These are phyloP conservation scores for Bombus pascuorum DNA, from an alignment of 1,140 invertebrate species.

Conservation along the genomic window DNA sequence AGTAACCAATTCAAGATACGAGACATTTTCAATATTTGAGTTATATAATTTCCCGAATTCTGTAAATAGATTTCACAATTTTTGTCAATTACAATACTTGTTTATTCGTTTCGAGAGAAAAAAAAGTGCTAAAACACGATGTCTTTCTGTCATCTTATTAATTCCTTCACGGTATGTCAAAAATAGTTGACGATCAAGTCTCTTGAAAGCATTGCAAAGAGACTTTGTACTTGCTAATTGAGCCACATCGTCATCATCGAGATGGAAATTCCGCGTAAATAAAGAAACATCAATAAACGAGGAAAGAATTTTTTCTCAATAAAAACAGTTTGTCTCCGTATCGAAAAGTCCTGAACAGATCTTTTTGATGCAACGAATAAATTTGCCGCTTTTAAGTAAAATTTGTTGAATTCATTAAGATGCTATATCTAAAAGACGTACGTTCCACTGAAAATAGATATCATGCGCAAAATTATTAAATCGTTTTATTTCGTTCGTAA, in stretches of 20 bases:
- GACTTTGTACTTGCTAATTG: slow-evolving; percentile 20
- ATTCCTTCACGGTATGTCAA: background rate
- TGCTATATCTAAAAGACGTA: background rate
- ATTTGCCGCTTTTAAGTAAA: background rate
- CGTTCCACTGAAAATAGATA: background rate
- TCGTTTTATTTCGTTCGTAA: background rate
- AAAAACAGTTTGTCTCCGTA: background rate
- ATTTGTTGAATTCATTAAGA: slow-evolving; percentile 1
- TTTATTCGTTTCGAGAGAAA: slow-evolving; percentile 29
- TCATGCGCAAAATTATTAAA: background rate
- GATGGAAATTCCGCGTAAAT: slow-evolving; percentile 31
- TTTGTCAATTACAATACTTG: slow-evolving; percentile 28
- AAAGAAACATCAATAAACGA: background rate
- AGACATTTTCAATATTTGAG: background rate
- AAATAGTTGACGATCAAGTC: background rate
- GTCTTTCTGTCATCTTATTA: slow-evolving; percentile 31
- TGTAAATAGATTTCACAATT: background rate
- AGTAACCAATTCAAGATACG: background rate
- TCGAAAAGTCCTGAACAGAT: background rate
- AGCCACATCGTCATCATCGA: slow-evolving; percentile 13
- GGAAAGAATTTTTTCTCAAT: background rate
- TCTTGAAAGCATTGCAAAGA: slow-evolving; percentile 17
- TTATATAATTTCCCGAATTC: background rate
- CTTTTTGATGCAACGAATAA: background rate
- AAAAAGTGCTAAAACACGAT: slow-evolving; percentile 62